Base-by-base conservation (phyloP, 1,140 invertebrate genomes). In the Tyrophagus putrescentiae region DNA sequence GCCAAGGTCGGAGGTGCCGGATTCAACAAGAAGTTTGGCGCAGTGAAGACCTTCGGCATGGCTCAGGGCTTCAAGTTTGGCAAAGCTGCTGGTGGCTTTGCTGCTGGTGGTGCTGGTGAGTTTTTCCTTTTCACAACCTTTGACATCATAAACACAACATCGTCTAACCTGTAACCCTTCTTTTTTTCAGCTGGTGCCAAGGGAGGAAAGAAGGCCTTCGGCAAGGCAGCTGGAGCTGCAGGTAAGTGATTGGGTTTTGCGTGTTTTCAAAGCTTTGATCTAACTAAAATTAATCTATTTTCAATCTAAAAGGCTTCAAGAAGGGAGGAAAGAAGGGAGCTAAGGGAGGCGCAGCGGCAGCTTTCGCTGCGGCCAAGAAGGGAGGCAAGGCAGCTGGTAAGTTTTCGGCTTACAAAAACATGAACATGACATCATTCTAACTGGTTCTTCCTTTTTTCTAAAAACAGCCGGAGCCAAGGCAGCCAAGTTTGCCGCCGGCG, bases 21-120 rank as follows among this genome's bases (percentile, higher is more conserved):
- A 21, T 62, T 62, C 45, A 62, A 62, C 57, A 62, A 62, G 28
- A 52, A 45, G 21, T 61, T 62, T 57, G 61, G 61, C 16, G 34
- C 23, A 9, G 27, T 62, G 18, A 53, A 48, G n/a, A 63, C 31
- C 4, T 63, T 63, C 39, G 59, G 48, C 7, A 32, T 45, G 25
- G 31, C 31, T 27, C 59, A 61, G 53, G 60, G 62, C 1, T 61
- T 64, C 31, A 61, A 61, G 42, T 61, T 56, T 45, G 59, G 60
- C 18, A 64, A 61, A 21, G 48, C 60, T 31, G 52, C 31, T 45
- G 60, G 50, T 27, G 29, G 33, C 29, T 53, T 50, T 44, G 50
- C 60, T n/a, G 59, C 61, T 1, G 57, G 61, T 36, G 61, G 61
- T 4, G 61, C 44, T 31, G n/a, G n/a, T n/a, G n/a, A n/a, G n/a